A percentile compares a stretch with the other conserved stretches of the same genome.
Conservation (phyloP, 2,113 vertebrate species). For the Strigops habroptila region DNA sequence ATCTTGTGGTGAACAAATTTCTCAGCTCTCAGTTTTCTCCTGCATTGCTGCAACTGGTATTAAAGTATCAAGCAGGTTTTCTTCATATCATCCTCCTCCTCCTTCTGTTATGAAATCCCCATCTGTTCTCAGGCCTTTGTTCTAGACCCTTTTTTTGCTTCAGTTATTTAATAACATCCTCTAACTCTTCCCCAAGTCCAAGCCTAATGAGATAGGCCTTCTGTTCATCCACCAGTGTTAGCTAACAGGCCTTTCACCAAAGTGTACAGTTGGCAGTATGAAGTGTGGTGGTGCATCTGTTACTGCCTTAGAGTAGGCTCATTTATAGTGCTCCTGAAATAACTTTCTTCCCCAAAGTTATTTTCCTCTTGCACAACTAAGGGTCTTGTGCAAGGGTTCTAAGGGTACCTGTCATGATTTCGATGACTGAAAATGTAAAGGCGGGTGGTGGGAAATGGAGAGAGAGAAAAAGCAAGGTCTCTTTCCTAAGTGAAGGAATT, state of each 20-base stretch:
- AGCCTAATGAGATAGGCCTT: neutral
- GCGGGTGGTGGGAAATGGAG: neutral
- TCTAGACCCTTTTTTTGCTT: neutral
- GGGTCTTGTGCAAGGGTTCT: neutral
- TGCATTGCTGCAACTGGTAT: neutral
- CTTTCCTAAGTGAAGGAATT: neutral
- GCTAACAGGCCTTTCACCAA: neutral
- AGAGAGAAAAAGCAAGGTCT: neutral
- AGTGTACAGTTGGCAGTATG: neutral
- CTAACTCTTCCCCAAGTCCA: neutral
- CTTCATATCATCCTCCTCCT: neutral
- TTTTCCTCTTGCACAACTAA: neutral
- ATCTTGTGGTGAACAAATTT: conserved; percentile 21
- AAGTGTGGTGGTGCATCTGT: neutral
- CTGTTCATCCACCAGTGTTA: neutral
- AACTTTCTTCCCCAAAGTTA: neutral
- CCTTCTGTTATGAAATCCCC: neutral
- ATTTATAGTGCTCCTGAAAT: neutral
- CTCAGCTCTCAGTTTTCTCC: neutral
- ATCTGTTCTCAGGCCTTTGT: neutral
- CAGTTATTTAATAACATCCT: neutral
- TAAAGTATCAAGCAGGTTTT: neutral
- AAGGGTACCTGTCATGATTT: neutral
- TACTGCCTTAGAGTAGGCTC: neutral
- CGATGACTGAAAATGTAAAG: neutral